phyloP scores from a whole-genome alignment of 1,140 invertebrate species.

The Meloidogyne hapla region DNA sequence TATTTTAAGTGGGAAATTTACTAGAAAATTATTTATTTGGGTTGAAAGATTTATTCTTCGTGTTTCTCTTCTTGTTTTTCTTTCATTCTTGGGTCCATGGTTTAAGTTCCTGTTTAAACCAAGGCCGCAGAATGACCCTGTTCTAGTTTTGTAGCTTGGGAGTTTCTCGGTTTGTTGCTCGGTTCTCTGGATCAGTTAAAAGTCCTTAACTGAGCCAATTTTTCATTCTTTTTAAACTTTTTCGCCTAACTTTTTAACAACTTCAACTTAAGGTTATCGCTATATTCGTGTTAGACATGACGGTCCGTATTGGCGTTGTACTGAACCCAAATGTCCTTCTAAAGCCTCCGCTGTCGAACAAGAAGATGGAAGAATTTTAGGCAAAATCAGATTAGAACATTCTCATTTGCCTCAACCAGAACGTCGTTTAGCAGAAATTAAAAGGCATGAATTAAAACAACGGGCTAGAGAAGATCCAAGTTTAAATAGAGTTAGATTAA shows the following conservation, averaged over 20 bases:
- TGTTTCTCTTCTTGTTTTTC: no score
- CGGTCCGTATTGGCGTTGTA: conserved; percentile 9
- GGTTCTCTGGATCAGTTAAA: no score
- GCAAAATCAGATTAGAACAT: conserved; percentile 4
- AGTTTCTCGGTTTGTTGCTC: no score
- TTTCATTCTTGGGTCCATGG: no score
- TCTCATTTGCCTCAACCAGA: neutral
- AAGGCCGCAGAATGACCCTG: no score
- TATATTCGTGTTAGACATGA: conserved; percentile 2
- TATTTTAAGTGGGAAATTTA: neutral
- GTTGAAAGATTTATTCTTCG: neutral
- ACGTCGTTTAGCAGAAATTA: neutral
- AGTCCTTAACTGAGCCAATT: no score
- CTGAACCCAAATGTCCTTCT: neutral
- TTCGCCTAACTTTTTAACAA: no score
- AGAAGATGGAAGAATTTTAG: neutral
- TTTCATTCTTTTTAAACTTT: no score
- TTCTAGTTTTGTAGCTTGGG: no score
- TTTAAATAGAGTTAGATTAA: neutral
- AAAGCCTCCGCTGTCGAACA: neutral
- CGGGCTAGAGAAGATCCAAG: neutral
- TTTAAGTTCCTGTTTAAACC: no score
- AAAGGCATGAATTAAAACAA: neutral
- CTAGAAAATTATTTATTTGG: neutral
- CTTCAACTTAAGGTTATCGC: conserved; percentile 8